These are phyloP conservation scores for Hedya salicella DNA, from an alignment of 2,888 invertebrate species.

Conservation along the genomic window DNA sequence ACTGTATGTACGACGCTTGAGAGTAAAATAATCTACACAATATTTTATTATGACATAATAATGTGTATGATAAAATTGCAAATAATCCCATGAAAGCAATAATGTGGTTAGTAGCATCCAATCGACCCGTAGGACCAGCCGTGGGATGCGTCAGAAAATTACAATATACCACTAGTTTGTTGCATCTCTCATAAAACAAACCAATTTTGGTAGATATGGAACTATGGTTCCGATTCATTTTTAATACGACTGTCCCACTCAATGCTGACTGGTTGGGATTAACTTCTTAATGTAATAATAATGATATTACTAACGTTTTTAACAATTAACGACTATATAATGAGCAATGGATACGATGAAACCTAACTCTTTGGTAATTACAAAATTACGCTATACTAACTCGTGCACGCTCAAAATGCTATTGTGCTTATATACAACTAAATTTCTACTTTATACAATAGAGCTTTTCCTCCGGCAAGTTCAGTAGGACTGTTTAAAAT, in stretches of 20 bases:
- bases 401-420: slow-evolving; percentile 34
- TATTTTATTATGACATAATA: slow-evolving; percentile 14
- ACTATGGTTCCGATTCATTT: too few species aligned
- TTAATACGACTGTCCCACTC: neutral
- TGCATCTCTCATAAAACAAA: too few species aligned
- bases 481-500: slow-evolving; percentile 23
- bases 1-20: neutral
- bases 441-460: slow-evolving; percentile 29
- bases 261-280: neutral
- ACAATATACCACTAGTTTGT: too few species aligned
- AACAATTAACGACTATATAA: slow-evolving; percentile 20
- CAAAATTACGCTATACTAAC: slow-evolving; percentile 25
- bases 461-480: slow-evolving; percentile 19
- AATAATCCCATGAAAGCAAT: slow-evolving; percentile 37
- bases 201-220: too few species aligned
- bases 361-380: slow-evolving; percentile 37
- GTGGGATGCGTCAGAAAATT: neutral
- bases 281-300: neutral
- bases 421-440: slow-evolving; percentile 38
- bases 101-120: slow-evolving; percentile 1
- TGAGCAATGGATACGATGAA: slow-evolving; percentile 26
- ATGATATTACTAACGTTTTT: slow-evolving; percentile 7
- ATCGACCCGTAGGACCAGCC: slow-evolving; percentile 1
- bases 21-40: slow-evolving; percentile 33
- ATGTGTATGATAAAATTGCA: slow-evolving; percentile 38